Conservation (phyloP, 2,888 invertebrate genomes). For the Agrotis ipsilon region DNA sequence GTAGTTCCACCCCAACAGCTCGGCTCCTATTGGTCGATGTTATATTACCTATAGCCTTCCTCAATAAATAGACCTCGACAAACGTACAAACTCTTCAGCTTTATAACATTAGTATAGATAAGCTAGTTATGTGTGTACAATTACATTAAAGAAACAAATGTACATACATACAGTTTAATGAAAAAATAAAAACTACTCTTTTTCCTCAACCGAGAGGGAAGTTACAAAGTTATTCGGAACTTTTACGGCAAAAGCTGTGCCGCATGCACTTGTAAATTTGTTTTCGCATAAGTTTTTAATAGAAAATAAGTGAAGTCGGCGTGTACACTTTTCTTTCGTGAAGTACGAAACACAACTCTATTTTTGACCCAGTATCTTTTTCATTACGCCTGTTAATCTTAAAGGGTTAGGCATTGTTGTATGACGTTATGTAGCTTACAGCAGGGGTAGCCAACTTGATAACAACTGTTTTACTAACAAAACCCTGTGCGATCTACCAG, state of each 20-base stretch:
- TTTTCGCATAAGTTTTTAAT: constrained; percentile 52
- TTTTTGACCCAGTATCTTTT: not conserved
- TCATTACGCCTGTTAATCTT: too few relatives aligned
- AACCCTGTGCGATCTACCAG: too few relatives aligned
- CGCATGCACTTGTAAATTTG: constrained; percentile 48
- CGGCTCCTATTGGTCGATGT: too few relatives aligned
- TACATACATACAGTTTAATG: constrained; percentile 2
- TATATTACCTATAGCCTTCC: too few relatives aligned
- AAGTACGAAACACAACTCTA: too few relatives aligned
- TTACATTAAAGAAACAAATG: not conserved
- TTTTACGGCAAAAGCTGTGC: constrained; percentile 35
- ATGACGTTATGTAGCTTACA: too few relatives aligned
- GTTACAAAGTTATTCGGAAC: constrained; percentile 43
- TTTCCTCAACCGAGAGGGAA: constrained; percentile 33
- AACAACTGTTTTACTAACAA: too few relatives aligned
- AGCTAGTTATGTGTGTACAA: constrained; percentile 14
- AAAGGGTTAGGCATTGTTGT: too few relatives aligned
- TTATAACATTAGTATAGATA: not conserved
- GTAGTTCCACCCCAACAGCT: too few relatives aligned
- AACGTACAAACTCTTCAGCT: too few relatives aligned
- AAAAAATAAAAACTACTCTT: constrained; percentile 32
- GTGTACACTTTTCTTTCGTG: constrained; percentile 14
- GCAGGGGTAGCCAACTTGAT: too few relatives aligned
- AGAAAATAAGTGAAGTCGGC: constrained; percentile 46
- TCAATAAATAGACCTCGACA: too few relatives aligned